Evolutionary conservation across 2,797 vertebrate genomes (phyloP).

Genomic region (Buceros bicornis): DNA sequence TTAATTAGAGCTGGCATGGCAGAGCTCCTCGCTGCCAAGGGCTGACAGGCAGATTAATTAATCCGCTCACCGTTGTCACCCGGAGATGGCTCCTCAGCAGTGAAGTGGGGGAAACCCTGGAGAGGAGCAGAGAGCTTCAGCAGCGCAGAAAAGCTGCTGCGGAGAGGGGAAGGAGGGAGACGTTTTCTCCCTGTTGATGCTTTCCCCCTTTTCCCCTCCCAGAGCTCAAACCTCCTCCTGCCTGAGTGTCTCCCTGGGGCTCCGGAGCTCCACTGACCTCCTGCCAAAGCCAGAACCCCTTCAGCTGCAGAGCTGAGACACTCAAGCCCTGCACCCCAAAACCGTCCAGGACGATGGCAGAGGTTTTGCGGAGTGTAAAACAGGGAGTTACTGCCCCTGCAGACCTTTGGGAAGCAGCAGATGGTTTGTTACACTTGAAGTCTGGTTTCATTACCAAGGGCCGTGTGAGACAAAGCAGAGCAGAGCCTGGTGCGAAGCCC

Average conservation of each 20-base stretch:
- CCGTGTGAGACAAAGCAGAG: background rate
- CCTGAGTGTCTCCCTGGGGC: rapidly evolving
- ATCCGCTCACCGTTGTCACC: slow-evolving; percentile 45
- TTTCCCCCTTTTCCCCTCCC: background rate
- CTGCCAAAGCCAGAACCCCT: rapidly evolving
- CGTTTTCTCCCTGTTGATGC: background rate
- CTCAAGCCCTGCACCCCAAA: rapidly evolving
- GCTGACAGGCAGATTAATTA: slow-evolving; percentile 42
- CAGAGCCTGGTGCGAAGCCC: background rate
- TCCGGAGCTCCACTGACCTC: background rate
- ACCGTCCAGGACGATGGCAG: rapidly evolving
- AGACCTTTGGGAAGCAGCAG: background rate
- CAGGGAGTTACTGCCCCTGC: background rate
- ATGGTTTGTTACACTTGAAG: background rate
- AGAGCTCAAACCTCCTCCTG: background rate
- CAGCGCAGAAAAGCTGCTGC: background rate
- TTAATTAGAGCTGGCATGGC: slow-evolving; percentile 51
- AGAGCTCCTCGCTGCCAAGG: slow-evolving; percentile 41
- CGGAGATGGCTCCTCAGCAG: background rate
- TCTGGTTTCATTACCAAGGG: background rate
- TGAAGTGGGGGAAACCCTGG: background rate
- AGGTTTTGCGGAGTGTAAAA: background rate
- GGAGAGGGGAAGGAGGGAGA: background rate
- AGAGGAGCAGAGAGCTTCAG: background rate
- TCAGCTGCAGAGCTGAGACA: background rate